These are phyloP conservation scores for Arbacia lixula DNA, from an alignment of 53 echinoderm and acorn worm species.

Conservation along the genomic window DNA sequence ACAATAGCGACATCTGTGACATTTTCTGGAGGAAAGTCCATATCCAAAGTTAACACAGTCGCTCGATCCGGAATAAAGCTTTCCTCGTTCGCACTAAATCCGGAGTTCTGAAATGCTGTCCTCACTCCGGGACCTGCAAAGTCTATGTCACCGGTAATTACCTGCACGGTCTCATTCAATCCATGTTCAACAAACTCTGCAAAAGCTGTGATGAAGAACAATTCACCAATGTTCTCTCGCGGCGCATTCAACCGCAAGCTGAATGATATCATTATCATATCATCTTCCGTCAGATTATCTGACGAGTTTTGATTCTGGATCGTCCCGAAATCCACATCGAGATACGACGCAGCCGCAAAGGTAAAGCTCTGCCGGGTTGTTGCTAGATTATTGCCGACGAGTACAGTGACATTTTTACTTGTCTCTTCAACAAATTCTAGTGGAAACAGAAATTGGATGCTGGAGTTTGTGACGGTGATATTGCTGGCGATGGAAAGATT, in stretches of 20 bases:
- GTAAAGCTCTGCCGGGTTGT: background rate
- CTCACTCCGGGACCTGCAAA: conserved; percentile 40
- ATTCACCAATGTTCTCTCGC: background rate
- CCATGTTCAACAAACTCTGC: conserved; percentile 3
- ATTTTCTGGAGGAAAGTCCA: conserved; percentile 35
- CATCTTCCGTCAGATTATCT: conserved; percentile 21
- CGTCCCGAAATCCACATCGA: background rate
- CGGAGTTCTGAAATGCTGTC: conserved; percentile 15
- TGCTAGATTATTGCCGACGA: conserved; percentile 11
- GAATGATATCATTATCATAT: conserved; percentile 14
- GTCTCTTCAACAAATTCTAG: background rate
- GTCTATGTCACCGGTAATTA: background rate
- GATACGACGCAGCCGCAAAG: background rate
- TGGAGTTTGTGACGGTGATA: conserved; percentile 20
- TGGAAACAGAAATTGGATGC: background rate
- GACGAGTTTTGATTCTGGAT: conserved; percentile 15
- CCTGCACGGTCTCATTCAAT: conserved; percentile 18
- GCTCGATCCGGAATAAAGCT: conserved; percentile 31
- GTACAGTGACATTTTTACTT: background rate
- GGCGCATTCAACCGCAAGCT: background rate
- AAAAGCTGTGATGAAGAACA: background rate
- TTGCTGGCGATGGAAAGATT: conserved; percentile 3
- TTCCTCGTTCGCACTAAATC: background rate
- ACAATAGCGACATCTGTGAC: conserved; percentile 11
- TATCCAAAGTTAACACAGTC: background rate